Evolutionary conservation across 2,888 invertebrate genomes (phyloP), one percentile per base, ranked within the genome.

Genomic region (Elegia similella): DNA sequence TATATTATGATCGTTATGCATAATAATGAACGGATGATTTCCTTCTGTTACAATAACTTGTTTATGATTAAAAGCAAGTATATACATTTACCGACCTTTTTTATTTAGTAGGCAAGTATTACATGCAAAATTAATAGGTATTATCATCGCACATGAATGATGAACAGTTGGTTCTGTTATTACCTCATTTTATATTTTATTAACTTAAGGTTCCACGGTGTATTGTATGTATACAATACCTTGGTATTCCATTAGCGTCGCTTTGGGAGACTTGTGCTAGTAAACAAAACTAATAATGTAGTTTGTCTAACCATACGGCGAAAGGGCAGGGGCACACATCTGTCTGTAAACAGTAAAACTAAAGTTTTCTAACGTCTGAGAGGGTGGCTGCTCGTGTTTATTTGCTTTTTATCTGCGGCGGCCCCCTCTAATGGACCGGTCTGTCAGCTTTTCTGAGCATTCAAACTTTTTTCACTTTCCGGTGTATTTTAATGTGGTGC

Each of bases 381-480:
- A 61, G 72, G 63, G 73, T 74, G 70, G 73, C 54, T 52, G 58
- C 59, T 64, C 17, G 58, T 73, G 80, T 82, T 84, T 83, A 73
- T 80, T 80, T 79, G 73, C 70, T 77, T 84, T 84, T 80, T 78
- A 50, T 76, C 72, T 75, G 65, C 71, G 75, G 64, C 72, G 74
- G 74, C 76, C 73, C 71, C 66, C 63, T 74, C 75, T 75, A 78
- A 77, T 76, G 77, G 81, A 86, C 87, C 83, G 83, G 84, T 85
- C 74, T 72, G 78, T 80, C 75, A 70, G 78, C 72, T 80, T 80
- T 80, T 78, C 72, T 68, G 74, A 76, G 70, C 72, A 71, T 72
- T 62, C 63, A 58, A 67, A 69, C 69, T 70, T 68, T 70, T 76
- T 77, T 72, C 72, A 66, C 68, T 66, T 61, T 64, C 57, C 59